Percentiles rank a stretch among this genome's conserved stretches.
These are phyloP conservation scores for Sinelater perroti DNA, from an alignment of 2,888 invertebrate species.

Conservation along the genomic window DNA sequence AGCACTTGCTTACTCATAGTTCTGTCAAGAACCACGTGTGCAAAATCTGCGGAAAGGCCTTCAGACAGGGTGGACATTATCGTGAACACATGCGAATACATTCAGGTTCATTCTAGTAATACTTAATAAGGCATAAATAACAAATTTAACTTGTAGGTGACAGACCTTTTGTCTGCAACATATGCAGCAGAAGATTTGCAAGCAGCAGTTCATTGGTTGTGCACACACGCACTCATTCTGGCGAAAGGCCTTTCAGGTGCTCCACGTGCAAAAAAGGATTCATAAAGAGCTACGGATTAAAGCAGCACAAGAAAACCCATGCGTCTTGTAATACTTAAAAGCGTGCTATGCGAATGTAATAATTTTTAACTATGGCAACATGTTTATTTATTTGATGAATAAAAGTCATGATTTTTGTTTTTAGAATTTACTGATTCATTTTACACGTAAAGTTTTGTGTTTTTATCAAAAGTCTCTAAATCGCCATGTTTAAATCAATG, in stretches of 20 bases:
- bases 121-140: too few species aligned
- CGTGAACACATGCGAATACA: constrained; percentile 43
- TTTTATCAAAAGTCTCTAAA: constrained; percentile 1
- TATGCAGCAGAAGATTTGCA: constrained; percentile 44
- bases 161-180: constrained; percentile 45
- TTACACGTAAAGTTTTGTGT: not conserved
- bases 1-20: constrained; percentile 36
- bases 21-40: constrained; percentile 34
- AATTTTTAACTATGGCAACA: not conserved
- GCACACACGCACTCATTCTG: constrained; percentile 40
- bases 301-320: constrained; percentile 36
- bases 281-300: constrained; percentile 37
- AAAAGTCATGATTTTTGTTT: not conserved
- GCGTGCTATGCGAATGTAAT: not conserved
- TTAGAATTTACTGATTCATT: not conserved
- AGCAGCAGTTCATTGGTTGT: constrained; percentile 36
- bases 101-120: constrained; percentile 39
- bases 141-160: constrained; percentile 37
- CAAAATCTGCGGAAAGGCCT: constrained; percentile 37
- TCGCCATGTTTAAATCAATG: constrained; percentile 29
- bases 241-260: constrained; percentile 41
- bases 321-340: constrained; percentile 22
- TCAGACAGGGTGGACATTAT: constrained; percentile 33
- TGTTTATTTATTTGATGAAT: not conserved
- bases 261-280: constrained; percentile 40